A percentile compares a stretch with the other conserved stretches of the same genome.
phyloP scores from a whole-genome alignment of 2,113 vertebrate species.

The Oenanthe oenanthe region DNA sequence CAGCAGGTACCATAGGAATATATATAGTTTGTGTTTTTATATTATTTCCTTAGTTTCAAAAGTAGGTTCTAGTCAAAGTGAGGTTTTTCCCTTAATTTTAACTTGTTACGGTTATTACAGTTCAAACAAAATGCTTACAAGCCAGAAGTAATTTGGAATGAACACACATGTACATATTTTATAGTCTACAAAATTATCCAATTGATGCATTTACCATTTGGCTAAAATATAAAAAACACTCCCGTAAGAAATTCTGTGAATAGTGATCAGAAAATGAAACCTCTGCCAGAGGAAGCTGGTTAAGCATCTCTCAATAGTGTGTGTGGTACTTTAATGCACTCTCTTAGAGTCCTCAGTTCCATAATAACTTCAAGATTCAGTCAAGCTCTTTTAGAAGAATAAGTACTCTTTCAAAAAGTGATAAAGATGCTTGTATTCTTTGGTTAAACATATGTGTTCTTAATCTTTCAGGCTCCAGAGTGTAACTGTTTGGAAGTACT shows the following conservation, averaged over 20 bases:
- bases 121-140: constrained; percentile 37
- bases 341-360: background rate
- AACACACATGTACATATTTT: background rate
- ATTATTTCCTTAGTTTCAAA: constrained; percentile 46
- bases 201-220: background rate
- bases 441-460: background rate
- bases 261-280: background rate
- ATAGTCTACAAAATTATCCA: constrained; percentile 39
- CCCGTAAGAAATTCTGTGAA: background rate
- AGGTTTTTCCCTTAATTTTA: background rate
- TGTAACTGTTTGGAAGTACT: background rate
- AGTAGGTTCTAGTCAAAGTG: background rate
- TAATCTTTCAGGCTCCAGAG: background rate
- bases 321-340: background rate
- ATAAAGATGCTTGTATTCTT: background rate
- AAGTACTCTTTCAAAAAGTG: constrained; percentile 2
- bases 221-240: background rate
- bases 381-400: background rate
- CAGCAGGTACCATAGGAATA: constrained; percentile 51
- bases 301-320: background rate
- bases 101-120: constrained; percentile 7
- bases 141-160: constrained; percentile 33
- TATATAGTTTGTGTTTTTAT: constrained; percentile 10
- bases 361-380: constrained; percentile 7
- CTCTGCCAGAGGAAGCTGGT: background rate